Percentiles rank a stretch among this genome's conserved stretches.
phyloP scores from a whole-genome alignment of 2,797 vertebrate species.

The Myotis myotis region DNA sequence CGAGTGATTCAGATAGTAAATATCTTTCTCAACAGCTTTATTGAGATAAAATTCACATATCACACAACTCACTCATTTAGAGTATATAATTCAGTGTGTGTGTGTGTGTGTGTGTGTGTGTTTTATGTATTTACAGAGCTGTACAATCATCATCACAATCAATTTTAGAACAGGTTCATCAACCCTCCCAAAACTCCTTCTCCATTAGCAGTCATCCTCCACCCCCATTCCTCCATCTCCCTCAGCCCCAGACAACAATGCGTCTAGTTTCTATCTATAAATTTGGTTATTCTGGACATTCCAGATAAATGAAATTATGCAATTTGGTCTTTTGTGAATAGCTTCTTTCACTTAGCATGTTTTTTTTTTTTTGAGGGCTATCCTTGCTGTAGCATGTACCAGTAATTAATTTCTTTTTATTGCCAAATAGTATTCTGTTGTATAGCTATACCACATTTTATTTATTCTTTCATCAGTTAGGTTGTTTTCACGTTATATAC shows the following conservation, averaged over 20 bases:
- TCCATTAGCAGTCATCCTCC: neutral
- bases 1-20: neutral
- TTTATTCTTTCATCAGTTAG: neutral
- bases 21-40: conserved; percentile 5
- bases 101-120: neutral
- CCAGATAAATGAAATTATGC: neutral
- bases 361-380: neutral
- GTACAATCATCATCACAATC: neutral
- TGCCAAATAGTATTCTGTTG: neutral
- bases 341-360: neutral
- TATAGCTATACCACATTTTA: neutral
- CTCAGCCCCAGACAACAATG: neutral
- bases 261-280: neutral
- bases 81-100: neutral
- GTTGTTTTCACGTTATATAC: neutral
- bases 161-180: neutral
- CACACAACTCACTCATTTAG: neutral
- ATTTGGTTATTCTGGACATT: neutral
- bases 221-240: neutral
- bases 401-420: neutral
- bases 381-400: neutral
- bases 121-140: neutral
- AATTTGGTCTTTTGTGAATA: neutral
- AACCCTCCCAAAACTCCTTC: neutral
- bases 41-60: neutral